phyloP scores from a whole-genome alignment of 2,888 invertebrate species.

The Volucella bombylans region DNA sequence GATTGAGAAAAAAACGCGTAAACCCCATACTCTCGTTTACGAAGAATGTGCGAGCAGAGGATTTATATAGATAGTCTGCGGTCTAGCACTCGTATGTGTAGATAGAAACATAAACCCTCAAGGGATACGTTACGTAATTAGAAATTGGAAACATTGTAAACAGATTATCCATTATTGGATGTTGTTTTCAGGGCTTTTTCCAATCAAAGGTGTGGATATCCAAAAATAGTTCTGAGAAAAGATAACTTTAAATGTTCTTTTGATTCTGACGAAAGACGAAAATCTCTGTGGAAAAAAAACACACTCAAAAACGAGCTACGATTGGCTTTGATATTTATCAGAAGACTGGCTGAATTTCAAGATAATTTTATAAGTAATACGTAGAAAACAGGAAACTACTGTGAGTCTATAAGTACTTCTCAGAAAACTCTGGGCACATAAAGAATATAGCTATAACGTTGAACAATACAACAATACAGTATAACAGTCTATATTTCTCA shows the following conservation, averaged over 20 bases:
- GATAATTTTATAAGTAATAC: constrained; percentile 12
- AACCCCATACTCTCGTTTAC: constrained; percentile 29
- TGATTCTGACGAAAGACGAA: no score
- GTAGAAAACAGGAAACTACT: constrained; percentile 2
- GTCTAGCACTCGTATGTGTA: not conserved
- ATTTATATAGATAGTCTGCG: constrained; percentile 16
- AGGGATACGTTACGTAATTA: constrained; percentile 8
- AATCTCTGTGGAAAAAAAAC: no score
- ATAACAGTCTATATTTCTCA: no score
- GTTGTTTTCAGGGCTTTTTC: not conserved
- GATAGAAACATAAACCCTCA: not conserved
- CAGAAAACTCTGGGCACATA: no score
- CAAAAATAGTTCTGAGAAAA: not conserved
- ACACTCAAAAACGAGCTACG: no score
- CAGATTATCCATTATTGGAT: not conserved
- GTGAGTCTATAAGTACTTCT: not conserved
- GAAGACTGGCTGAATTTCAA: no score
- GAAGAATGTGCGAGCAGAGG: constrained; percentile 1
- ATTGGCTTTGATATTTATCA: no score
- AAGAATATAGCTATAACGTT: no score
- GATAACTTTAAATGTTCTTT: no score
- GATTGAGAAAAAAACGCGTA: constrained; percentile 4
- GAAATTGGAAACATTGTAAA: not conserved
- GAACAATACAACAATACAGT: not conserved
- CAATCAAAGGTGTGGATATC: not conserved